Evolutionary conservation across 2,888 invertebrate species (phyloP), one percentile per base, ranked within the genome.

Genomic region (Trissoscelio sp.): DNA sequence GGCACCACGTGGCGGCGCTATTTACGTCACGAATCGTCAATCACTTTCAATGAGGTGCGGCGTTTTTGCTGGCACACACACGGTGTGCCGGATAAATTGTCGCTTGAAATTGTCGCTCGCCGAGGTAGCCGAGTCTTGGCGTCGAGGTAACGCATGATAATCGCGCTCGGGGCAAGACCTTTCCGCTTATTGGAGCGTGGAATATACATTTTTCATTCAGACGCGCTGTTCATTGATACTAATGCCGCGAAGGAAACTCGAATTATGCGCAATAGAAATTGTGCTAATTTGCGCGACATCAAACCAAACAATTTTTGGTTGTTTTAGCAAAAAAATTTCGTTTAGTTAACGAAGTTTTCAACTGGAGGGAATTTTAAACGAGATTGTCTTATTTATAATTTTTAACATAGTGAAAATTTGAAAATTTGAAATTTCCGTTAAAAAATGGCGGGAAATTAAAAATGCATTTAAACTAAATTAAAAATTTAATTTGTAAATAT

Each of bases 151-250:
- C 62, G 77, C 62, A 78, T 78, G 62, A 62, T 78, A 78, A 78
- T 78, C 69, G 69, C 53, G 42, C 60, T 60, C 58, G 58, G 60
- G 69, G 77, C 77, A 77, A 77, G 77, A 77, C 77, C 77, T 77
- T 62, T 77, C 69, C 14, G 77, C 37, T 77, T 77, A 77, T 77
- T 77, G 62, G 77, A 69, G 77, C 77, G 77, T 77, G 69, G 62
- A 77, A 77, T 77, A 77, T 77, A 77, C 55, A 69, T 69, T 77
- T 78, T 78, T 78, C 70, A 70, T 78, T 78, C 70, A 78, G 48
- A 55, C 46, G 44, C 20, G 39, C 34, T 42, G 51, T 69, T 69
- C 77, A 69, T 77, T 77, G 77, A 77, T 69, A 77, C 62, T 55
- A 69, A 66, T 58, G 18, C 42, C 16, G 37, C 16, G 37, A 48